Evolutionary conservation across 2,797 vertebrate genomes (phyloP), one percentile per base, ranked within the genome.

Genomic region (Menidia menidia): DNA sequence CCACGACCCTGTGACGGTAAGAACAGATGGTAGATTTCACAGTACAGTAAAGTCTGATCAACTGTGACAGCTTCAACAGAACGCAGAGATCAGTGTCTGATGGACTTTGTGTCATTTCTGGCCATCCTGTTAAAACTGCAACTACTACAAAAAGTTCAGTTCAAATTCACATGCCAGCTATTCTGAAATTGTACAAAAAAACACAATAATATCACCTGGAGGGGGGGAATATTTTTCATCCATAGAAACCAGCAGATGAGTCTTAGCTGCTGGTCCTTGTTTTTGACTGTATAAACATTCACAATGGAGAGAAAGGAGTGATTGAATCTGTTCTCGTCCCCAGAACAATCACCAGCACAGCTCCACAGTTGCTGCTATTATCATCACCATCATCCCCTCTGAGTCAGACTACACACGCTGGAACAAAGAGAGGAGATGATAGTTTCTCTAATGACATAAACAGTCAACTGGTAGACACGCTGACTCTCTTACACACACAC

Each of bases 371-470:
- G 72, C 73, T 75, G 63, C 76, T 74, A 69, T 77, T 45, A 72
- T 81, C 60, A 64, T 61, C 78, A 47, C 54, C 70, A 63, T 81
- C 83, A 68, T 80, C 83, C 14, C 56, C 81, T 83, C 73, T 78
- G 77, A 85, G 69, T 88, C 81, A 83, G 39, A 48, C 57, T 71
- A 39, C 48, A 68, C 72, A 75, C 73, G 81, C 73, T 70, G 80
- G 4, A 51, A 78, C 52, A 62, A 55, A 62, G 59, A 1, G 77
- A 75, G 57, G 74, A 85, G 77, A 84, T 78, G 80, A 82, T 67
- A 71, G 76, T 61, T 78, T 64, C 62, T 70, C 75, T 87, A 75
- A 88, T 87, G 81, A 83, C 75, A 86, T 70, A 75, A 78, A 86
- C 81, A 81, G 65, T 64, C 78, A 77, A 66, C 54, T 68, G 68